A percentile compares a stretch with the other conserved stretches of the same genome.
Evolutionary conservation across 2,888 invertebrate species (phyloP).

Genomic region (Thymelicus lineola): DNA sequence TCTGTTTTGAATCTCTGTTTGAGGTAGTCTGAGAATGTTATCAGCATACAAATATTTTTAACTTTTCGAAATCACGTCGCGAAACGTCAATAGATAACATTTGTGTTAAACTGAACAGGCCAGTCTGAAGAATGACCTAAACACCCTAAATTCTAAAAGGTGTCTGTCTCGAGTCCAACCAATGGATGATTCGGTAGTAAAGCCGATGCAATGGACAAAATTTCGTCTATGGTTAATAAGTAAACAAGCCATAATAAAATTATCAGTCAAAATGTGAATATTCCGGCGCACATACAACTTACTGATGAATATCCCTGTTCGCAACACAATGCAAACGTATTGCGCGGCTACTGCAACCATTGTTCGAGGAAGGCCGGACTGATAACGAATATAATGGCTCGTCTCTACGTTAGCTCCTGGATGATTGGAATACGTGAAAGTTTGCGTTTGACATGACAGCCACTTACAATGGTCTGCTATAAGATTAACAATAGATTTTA

Average conservation of each 20-base stretch:
- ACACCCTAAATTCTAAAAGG: too few species aligned
- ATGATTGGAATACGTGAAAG: slow-evolving; percentile 6
- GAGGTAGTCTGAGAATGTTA: too few species aligned
- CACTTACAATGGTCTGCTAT: not conserved
- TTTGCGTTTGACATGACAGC: not conserved
- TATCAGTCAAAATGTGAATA: slow-evolving; percentile 1
- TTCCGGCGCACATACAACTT: not conserved
- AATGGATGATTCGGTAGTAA: too few species aligned
- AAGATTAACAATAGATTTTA: too few species aligned
- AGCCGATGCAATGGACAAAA: too few species aligned
- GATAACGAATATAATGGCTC: slow-evolving; percentile 48
- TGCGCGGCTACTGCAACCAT: slow-evolving; percentile 49
- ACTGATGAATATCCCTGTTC: not conserved
- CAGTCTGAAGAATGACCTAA: too few species aligned
- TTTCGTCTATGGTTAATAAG: too few species aligned
- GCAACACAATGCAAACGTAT: slow-evolving; percentile 19
- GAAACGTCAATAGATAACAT: too few species aligned
- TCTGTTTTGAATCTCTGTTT: too few species aligned
- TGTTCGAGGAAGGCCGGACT: slow-evolving; percentile 65
- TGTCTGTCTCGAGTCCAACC: not conserved
- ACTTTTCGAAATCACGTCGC: too few species aligned
- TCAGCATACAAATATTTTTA: too few species aligned
- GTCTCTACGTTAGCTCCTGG: slow-evolving; percentile 25
- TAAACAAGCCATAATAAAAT: not conserved
- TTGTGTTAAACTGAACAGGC: too few species aligned